phyloP scores from a whole-genome alignment of 2,888 invertebrate species.

The Heliconius cydno region DNA sequence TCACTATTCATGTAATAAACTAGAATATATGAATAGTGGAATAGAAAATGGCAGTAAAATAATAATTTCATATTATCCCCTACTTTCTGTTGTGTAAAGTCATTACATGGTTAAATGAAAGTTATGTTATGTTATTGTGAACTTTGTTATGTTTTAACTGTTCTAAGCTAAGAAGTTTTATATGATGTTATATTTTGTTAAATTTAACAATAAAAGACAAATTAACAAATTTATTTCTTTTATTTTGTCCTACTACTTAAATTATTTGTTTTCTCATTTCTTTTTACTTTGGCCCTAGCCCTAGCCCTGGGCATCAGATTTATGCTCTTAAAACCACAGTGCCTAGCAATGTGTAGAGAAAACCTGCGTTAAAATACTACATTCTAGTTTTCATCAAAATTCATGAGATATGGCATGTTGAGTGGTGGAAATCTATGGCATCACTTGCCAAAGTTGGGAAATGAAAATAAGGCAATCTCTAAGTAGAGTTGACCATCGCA shows the following conservation, averaged over 20 bases:
- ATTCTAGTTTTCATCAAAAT: no score
- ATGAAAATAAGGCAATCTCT: no score
- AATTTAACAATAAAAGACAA: constrained; percentile 81
- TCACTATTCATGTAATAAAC: constrained; percentile 61
- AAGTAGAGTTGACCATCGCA: no score
- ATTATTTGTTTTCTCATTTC: no score
- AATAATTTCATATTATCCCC: constrained; percentile 22
- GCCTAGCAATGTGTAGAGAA: no score
- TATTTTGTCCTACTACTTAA: constrained; percentile 7
- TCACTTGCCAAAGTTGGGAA: no score
- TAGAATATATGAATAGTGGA: constrained; percentile 60
- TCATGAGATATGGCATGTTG: no score
- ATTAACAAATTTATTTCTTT: constrained; percentile 54
- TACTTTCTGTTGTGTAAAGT: constrained; percentile 71
- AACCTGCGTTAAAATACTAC: no score
- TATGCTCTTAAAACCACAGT: no score
- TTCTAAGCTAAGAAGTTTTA: constrained; percentile 70
- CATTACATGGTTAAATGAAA: constrained; percentile 70
- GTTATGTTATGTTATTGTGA: constrained; percentile 45
- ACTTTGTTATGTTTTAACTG: constrained; percentile 59
- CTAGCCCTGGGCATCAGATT: no score
- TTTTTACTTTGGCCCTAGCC: no score
- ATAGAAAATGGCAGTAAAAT: constrained; percentile 60
- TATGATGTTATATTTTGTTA: constrained; percentile 78
- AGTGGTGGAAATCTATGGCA: no score